phyloP scores from a whole-genome alignment of 1,140 invertebrate genomes.

The Heliconius nattereri region DNA sequence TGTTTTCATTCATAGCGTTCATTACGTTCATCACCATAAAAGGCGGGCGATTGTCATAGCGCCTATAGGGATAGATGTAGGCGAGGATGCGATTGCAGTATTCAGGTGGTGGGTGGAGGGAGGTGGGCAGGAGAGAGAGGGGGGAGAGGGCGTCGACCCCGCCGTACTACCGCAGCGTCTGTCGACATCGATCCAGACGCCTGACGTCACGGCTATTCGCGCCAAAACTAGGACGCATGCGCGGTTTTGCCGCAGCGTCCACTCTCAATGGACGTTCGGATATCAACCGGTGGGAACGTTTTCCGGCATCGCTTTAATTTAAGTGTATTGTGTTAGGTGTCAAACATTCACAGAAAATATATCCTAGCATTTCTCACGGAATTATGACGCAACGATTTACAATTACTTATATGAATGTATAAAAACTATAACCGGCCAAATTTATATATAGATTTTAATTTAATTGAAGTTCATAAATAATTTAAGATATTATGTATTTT shows the following conservation, averaged over 20 bases:
- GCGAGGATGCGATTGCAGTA: constrained; percentile 75
- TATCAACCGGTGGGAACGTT: constrained; percentile 68
- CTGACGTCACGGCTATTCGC: constrained; percentile 79
- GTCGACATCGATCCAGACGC: constrained; percentile 79
- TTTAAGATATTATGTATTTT: background rate
- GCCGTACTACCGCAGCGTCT: constrained; percentile 80
- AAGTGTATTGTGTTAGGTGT: constrained; percentile 17
- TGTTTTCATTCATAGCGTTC: constrained; percentile 70
- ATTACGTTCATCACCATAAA: constrained; percentile 73
- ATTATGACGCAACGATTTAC: background rate
- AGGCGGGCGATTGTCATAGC: constrained; percentile 67
- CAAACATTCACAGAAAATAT: background rate
- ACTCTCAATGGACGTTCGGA: constrained; percentile 74
- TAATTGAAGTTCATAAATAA: background rate
- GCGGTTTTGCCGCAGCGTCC: constrained; percentile 74
- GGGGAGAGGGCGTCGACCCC: constrained; percentile 74
- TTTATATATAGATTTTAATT: background rate
- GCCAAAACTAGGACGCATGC: constrained; percentile 78
- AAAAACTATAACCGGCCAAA: background rate
- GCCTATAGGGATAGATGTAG: constrained; percentile 62
- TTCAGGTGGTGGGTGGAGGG: constrained; percentile 67
- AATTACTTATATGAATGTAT: background rate
- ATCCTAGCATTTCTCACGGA: background rate
- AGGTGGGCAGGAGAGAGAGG: constrained; percentile 34
- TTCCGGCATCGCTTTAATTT: constrained; percentile 53